Base-by-base conservation (phyloP, 2,113 vertebrate species). In the Macquaria ambigua region DNA sequence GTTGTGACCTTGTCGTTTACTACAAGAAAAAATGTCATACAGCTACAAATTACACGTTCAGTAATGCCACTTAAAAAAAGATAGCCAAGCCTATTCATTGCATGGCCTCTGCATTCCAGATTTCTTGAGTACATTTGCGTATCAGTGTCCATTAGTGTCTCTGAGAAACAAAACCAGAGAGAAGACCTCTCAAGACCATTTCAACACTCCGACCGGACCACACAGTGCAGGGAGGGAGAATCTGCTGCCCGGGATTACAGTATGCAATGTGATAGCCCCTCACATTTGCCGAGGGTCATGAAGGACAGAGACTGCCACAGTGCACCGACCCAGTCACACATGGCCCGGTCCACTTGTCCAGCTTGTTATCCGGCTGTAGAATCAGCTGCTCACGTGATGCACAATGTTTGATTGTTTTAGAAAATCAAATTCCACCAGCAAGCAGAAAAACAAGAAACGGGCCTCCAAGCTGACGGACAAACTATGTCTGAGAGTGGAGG, bases 211-310 rank as follows among this genome's bases (percentile, higher is more conserved):
- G 67, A 61, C 50, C 25, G 63, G 77, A 77, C 79, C 78, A 74
- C 48, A 56, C 73, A 61, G 85, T 66, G 64, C 68, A 81, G 82
- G 28, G 23, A 83, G 64, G 66, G 23, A 83, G 64, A 59, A 85
- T 86, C 85, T 85, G 74, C 78, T 89, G 88, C 87, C 86, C 87
- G 90, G 84, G 87, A 92, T 92, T 85, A 88, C 84, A 83, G 72
- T 58, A 69, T 90, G 94, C 88, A 95, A 93, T 79, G 83, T 74
- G 92, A 95, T 90, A 93, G 87, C 87, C 73, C 90, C 80, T 86
- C 79, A 83, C 85, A 91, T 93, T 91, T 90, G 85, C 82, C 48
- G n/a, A 75, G 90, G 92, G 92, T 92, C 92, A 91, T 52, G 43
- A 77, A 85, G 92, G 85, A 74, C 87, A 87, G 74, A 81, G 71